Evolutionary conservation across 1,140 invertebrate species (phyloP).

Genomic region (Nebria ingens): DNA sequence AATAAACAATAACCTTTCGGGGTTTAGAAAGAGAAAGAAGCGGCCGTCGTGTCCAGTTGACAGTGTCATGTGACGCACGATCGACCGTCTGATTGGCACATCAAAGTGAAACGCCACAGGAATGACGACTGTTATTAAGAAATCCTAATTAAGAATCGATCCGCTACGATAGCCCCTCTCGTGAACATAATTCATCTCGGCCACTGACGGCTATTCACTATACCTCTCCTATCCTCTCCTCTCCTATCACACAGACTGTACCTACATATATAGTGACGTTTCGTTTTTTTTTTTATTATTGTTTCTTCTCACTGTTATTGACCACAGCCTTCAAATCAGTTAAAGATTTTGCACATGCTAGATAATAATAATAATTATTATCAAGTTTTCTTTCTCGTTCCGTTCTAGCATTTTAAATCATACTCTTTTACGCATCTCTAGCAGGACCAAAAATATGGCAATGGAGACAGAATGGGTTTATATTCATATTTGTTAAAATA

Average conservation of each 20-base stretch:
- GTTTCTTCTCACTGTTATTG: not conserved
- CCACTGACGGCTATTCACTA: too few relatives aligned
- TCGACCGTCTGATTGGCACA: conserved; percentile 20
- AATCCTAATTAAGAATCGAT: conserved; percentile 21
- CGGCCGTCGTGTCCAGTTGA: conserved; percentile 11
- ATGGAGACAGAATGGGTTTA: too few relatives aligned
- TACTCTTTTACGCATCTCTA: too few relatives aligned
- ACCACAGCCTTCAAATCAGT: not conserved
- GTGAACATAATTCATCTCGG: not conserved
- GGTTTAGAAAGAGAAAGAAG: not conserved
- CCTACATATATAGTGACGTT: too few relatives aligned
- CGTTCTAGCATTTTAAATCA: too few relatives aligned
- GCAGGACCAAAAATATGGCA: too few relatives aligned
- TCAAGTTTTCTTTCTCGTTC: too few relatives aligned
- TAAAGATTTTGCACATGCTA: too few relatives aligned
- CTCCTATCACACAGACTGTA: too few relatives aligned
- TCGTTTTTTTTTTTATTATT: not conserved
- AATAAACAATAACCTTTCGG: conserved; percentile 18
- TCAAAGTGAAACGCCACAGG: conserved; percentile 20
- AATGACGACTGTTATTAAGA: conserved; percentile 20
- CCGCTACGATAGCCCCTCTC: not conserved
- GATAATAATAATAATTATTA: too few relatives aligned
- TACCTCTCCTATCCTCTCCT: too few relatives aligned
- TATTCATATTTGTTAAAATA: too few relatives aligned
- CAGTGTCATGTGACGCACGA: conserved; percentile 22